Evolutionary conservation across 1,140 invertebrate species (phyloP).

Genomic region (Pygmarrhopalites habei): DNA sequence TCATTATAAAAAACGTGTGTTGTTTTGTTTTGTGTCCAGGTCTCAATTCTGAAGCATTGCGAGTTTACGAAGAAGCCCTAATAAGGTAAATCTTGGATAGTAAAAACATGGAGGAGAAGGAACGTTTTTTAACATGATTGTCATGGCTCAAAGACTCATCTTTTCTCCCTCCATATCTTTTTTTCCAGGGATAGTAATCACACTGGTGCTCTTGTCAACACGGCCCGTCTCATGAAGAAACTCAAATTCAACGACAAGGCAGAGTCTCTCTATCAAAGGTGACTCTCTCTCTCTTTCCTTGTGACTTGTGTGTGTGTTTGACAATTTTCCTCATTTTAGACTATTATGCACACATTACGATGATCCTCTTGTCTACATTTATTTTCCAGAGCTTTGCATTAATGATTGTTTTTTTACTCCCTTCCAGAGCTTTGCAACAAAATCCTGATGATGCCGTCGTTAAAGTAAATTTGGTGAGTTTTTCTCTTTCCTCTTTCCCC

Average conservation of each 20-base stretch:
- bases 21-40: too few relatives aligned
- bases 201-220: conserved; percentile 43
- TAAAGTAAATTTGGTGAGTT: conserved; percentile 42
- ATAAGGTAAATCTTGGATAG: not conserved
- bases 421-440: conserved; percentile 9
- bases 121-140: too few relatives aligned
- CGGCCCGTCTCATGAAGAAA: conserved; percentile 40
- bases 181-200: conserved; percentile 41
- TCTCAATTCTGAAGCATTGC: conserved; percentile 39
- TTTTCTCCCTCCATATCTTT: not conserved
- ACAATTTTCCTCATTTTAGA: too few relatives aligned
- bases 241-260: conserved; percentile 41
- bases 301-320: not conserved
- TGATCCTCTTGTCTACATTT: not conserved
- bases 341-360: not conserved
- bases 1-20: too few relatives aligned
- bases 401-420: not conserved
- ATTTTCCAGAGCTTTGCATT: not conserved
- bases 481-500: too few relatives aligned
- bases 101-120: too few relatives aligned
- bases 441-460: conserved; percentile 40
- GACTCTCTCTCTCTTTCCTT: too few relatives aligned
- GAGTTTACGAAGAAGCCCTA: conserved; percentile 43
- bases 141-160: not conserved
- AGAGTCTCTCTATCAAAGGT: conserved; percentile 43